A percentile compares a stretch with the other conserved stretches of the same genome.
These are phyloP conservation scores for Cyanocitta stelleri DNA, from an alignment of 2,113 vertebrate species.

Conservation along the genomic window DNA sequence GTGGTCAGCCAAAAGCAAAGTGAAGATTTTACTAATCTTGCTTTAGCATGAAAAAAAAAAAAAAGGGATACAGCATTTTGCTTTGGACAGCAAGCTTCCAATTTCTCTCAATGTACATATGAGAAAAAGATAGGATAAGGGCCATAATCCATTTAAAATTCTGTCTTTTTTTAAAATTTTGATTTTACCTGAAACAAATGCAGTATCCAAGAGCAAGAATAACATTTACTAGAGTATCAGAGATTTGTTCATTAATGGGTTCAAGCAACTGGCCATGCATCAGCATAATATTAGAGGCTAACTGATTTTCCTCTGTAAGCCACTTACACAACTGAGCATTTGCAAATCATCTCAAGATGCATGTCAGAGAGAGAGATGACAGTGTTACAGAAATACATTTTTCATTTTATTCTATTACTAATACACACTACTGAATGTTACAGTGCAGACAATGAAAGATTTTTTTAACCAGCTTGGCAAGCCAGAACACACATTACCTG, in stretches of 20 bases:
- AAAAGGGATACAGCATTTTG: neutral
- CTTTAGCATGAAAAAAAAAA: neutral
- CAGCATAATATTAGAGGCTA: conserved; percentile 66
- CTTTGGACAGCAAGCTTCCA: neutral
- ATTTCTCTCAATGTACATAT: neutral
- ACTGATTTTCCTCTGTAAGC: conserved; percentile 55
- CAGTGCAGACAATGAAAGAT: neutral
- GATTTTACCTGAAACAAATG: conserved; percentile 58
- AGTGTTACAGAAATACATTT: conserved; percentile 63
- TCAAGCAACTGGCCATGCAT: conserved; percentile 60
- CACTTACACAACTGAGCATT: conserved; percentile 52
- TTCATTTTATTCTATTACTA: conserved; percentile 64
- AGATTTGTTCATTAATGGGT: conserved; percentile 69
- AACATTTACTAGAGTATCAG: conserved; percentile 37
- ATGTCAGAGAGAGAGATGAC: conserved; percentile 48
- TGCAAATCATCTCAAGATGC: conserved; percentile 66
- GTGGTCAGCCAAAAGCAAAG: neutral
- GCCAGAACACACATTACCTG: neutral
- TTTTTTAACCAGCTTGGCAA: conserved; percentile 24
- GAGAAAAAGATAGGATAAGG: neutral
- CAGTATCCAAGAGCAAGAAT: conserved; percentile 1
- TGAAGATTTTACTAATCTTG: neutral
- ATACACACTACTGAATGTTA: conserved; percentile 33
- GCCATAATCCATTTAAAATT: neutral
- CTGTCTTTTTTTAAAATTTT: neutral